Evolutionary conservation across 2,797 vertebrate species (phyloP).

Genomic region (Jordanella pulchra): DNA sequence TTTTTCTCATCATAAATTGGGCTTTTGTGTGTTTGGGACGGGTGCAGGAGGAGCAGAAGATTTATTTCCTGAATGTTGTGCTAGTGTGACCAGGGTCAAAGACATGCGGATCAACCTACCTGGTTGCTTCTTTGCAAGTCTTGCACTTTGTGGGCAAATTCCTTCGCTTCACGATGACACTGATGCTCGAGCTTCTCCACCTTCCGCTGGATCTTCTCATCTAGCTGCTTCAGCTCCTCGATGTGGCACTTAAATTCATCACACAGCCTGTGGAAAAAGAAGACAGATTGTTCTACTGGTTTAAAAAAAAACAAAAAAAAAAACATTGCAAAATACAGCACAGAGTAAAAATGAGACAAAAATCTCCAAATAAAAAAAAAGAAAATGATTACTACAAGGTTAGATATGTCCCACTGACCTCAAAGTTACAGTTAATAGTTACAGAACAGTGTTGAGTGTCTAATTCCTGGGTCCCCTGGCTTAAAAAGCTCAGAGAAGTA

Average conservation of each 20-base stretch:
- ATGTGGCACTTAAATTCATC: constrained; percentile 99
- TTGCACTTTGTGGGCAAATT: constrained; percentile 98
- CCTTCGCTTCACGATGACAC: constrained; percentile 97
- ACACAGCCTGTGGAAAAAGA: constrained; percentile 83
- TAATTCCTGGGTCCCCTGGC: constrained; percentile 75
- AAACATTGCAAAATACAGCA: constrained; percentile 14
- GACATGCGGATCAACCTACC: constrained; percentile 72
- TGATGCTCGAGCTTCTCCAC: constrained; percentile 98
- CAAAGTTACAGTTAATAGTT: constrained; percentile 63
- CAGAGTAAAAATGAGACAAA: constrained; percentile 27
- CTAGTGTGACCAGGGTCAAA: no score
- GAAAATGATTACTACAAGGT: constrained; percentile 52
- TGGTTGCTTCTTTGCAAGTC: constrained; percentile 98
- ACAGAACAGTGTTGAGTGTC: constrained; percentile 62
- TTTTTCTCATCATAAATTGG: background rate
- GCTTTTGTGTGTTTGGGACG: no score
- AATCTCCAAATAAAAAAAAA: constrained; percentile 18
- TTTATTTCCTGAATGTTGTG: no score
- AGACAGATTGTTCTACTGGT: constrained; percentile 13
- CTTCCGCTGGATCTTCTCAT: constrained; percentile 95
- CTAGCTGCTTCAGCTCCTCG: constrained; percentile 94
- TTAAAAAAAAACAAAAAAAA: constrained; percentile 29
- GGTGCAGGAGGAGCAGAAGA: no score
- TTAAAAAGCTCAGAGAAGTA: constrained; percentile 78
- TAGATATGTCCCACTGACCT: constrained; percentile 72